Evolutionary conservation across 1,140 invertebrate species (phyloP).

Genomic region (Platorchestia sp.): DNA sequence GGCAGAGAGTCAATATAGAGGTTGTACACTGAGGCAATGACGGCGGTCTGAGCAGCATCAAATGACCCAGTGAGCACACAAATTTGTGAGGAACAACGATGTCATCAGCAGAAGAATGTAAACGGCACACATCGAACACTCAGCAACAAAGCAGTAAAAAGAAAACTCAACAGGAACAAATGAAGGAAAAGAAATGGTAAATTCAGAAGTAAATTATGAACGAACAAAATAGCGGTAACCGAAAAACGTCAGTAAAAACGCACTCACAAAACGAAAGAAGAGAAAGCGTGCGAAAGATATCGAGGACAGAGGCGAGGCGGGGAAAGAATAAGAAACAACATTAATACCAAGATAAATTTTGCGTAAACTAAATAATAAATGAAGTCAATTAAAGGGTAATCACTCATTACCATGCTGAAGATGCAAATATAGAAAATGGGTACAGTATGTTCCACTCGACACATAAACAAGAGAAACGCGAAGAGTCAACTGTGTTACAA

Average conservation of each 20-base stretch:
- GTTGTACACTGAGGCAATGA: conserved; percentile 10
- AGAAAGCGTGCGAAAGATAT: neutral
- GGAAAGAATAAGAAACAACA: conserved; percentile 23
- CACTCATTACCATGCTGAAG: neutral
- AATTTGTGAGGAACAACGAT: neutral
- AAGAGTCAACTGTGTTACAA: neutral
- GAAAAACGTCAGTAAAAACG: neutral
- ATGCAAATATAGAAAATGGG: neutral
- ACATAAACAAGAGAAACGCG: neutral
- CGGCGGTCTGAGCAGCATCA: neutral
- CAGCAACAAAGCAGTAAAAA: neutral
- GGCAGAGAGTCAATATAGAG: conserved; percentile 30
- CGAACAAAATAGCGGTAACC: neutral
- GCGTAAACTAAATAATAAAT: neutral
- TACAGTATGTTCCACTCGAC: neutral
- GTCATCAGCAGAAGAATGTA: neutral
- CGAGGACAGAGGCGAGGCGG: neutral
- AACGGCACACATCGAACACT: neutral
- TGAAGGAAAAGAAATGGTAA: neutral
- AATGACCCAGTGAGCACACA: neutral
- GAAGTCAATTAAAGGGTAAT: neutral
- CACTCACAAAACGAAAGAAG: neutral
- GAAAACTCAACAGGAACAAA: neutral
- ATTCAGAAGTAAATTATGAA: neutral
- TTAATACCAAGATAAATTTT: neutral